phyloP scores from a whole-genome alignment of 2,113 vertebrate genomes.

The Poeciliopsis turrubarensis region DNA sequence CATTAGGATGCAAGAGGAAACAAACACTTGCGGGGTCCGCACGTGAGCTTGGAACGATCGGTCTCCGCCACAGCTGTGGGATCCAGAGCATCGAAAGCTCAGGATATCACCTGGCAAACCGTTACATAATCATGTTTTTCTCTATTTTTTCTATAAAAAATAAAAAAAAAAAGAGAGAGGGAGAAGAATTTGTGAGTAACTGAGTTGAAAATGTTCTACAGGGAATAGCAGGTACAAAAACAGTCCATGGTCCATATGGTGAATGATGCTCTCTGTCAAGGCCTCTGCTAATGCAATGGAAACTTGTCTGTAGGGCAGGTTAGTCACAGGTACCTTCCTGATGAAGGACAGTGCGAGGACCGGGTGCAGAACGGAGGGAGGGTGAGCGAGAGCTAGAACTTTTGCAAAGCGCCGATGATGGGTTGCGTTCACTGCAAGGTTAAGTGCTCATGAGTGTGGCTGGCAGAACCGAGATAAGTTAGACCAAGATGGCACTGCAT shows the following conservation, averaged over 20 bases:
- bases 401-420: constrained; percentile 69
- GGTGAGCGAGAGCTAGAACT: constrained; percentile 12
- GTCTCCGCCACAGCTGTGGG: constrained; percentile 23
- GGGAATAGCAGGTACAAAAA: constrained; percentile 13
- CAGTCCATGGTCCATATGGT: constrained; percentile 10
- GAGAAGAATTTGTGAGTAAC: not conserved
- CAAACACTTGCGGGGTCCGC: constrained; percentile 43
- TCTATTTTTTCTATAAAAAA: not conserved
- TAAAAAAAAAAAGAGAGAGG: not conserved
- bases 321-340: constrained; percentile 36
- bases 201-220: constrained; percentile 6
- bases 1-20: constrained; percentile 67
- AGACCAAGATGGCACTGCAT: constrained; percentile 65
- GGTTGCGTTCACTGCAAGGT: constrained; percentile 75
- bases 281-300: constrained; percentile 29
- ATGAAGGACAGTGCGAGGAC: constrained; percentile 50
- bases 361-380: not conserved
- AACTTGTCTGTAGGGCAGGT: constrained; percentile 35
- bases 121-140: not conserved
- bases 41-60: constrained; percentile 15
- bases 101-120: constrained; percentile 1
- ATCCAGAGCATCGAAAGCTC: constrained; percentile 2
- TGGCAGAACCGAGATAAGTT: constrained; percentile 80
- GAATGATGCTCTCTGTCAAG: constrained; percentile 26
- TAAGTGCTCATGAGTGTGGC: constrained; percentile 76